Conservation (phyloP, 2,113 vertebrate genomes). For the Procavia capensis region DNA sequence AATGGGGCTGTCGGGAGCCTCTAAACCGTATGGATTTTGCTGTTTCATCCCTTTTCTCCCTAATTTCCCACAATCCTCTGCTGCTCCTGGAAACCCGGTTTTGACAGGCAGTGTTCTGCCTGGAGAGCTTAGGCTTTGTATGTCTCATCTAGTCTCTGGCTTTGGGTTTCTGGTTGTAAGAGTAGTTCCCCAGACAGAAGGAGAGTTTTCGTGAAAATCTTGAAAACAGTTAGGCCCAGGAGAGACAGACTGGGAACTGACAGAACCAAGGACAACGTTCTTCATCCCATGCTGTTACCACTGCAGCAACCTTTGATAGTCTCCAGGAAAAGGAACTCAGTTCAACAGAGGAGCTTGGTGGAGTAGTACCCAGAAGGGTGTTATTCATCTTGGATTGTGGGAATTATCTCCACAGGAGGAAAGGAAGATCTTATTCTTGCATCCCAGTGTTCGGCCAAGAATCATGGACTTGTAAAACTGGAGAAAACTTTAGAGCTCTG, state of each 20-base stretch:
- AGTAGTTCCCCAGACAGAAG: not conserved
- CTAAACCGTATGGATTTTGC: not conserved
- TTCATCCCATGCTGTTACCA: not conserved
- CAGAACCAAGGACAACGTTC: not conserved
- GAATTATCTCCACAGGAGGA: not conserved
- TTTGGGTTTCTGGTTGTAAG: conserved; percentile 9
- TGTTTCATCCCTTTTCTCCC: not conserved
- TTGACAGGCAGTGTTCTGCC: not conserved
- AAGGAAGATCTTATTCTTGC: not conserved
- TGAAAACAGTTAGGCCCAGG: not conserved
- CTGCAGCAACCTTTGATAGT: not conserved
- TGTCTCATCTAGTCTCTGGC: not conserved
- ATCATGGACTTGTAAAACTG: not conserved
- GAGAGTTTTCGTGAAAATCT: not conserved
- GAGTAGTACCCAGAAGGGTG: not conserved
- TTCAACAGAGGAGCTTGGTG: not conserved
- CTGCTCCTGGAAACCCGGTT: not conserved
- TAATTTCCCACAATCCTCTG: not conserved
- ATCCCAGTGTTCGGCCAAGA: conserved; percentile 17
- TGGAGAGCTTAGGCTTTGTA: not conserved
- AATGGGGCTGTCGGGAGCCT: not conserved
- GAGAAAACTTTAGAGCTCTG: not conserved
- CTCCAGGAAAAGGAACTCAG: not conserved
- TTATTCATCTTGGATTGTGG: not conserved
- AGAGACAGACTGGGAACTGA: not conserved